phyloP scores from a whole-genome alignment of 2,888 invertebrate species.

The Rhamnusium bicolor region DNA sequence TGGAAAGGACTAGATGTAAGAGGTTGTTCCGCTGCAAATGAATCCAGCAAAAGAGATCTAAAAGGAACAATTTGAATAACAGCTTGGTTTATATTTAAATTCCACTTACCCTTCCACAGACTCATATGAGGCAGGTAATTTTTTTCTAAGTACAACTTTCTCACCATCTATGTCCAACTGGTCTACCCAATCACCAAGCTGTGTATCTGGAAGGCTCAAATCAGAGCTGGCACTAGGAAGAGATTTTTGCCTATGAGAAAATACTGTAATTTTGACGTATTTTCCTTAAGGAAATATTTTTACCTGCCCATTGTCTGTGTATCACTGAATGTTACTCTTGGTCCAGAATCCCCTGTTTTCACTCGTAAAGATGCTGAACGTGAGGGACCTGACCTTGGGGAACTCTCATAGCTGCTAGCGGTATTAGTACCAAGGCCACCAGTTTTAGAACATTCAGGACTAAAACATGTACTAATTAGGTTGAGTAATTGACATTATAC shows the following conservation, averaged over 20 bases:
- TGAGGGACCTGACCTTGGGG: slow-evolving; percentile 81
- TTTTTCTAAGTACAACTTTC: slow-evolving; percentile 77
- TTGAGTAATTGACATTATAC: background rate
- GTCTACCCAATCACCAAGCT: slow-evolving; percentile 74
- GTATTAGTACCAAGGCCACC: slow-evolving; percentile 61
- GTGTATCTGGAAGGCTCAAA: slow-evolving; percentile 75
- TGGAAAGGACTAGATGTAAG: slow-evolving; percentile 54
- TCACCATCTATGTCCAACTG: slow-evolving; percentile 79
- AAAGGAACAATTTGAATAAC: slow-evolving; percentile 8
- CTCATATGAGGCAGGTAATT: slow-evolving; percentile 68
- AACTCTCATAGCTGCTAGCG: slow-evolving; percentile 81
- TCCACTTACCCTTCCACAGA: slow-evolving; percentile 62
- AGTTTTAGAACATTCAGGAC: slow-evolving; percentile 73
- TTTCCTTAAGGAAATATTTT: slow-evolving; percentile 19
- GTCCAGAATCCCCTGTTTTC: slow-evolving; percentile 71
- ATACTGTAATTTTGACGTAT: background rate
- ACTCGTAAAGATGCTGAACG: slow-evolving; percentile 81
- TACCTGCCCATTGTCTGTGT: slow-evolving; percentile 75
- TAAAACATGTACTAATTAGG: slow-evolving; percentile 40
- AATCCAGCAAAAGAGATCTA: slow-evolving; percentile 55
- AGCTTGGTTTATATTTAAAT: background rate
- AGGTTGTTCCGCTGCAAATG: slow-evolving; percentile 53
- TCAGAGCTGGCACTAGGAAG: slow-evolving; percentile 84
- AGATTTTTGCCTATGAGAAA: slow-evolving; percentile 79
- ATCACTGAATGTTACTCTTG: slow-evolving; percentile 77